Base-by-base conservation (phyloP, 2,888 invertebrate species). In the Volucella inflata region DNA sequence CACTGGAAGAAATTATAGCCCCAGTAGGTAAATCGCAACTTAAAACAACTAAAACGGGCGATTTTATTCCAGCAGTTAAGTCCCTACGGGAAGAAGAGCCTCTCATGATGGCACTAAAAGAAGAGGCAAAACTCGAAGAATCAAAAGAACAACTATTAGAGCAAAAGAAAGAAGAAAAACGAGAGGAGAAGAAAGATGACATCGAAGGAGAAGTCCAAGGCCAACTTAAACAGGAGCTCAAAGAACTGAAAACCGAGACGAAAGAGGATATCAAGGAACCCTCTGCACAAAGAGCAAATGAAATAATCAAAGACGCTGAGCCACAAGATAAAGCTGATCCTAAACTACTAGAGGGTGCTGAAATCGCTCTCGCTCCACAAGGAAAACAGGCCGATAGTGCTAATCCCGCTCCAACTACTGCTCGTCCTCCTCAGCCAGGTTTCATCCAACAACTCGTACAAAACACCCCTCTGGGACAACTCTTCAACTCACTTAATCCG, bases 401-500 rank as follows among this genome's bases (percentile, higher is more conserved):
- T 42, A 65, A 82, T 53, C 77, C 87, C 4, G 70, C 30, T 14
- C 55, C 87, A 36, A 82, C 87, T 40, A 87, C 82, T 51, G 82
- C 77, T 68, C 81, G 82, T 46, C 87, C 87, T 8, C 14, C 62
- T 4, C 85, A 85, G 68, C 80, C 76, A 11, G 87, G 87, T 16
- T 82, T 87, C 70, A 82, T 87, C 16, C 87, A 87, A 17, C 82
- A 82, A 14, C 21, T 87, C 2, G 87, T 87, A 2, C 87, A 87
- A 67, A 91, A 90, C 38, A 89, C 90, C 0, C 91, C 91, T 2
- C 88, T 91, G 38, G 91, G 91, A 1, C 90, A 90, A 46, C 89
- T 91, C 36, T 88, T 91, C 11, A 91, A 70, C 30, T 81, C 46
- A 3, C 81, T 85, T 57, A 85, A 72, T 42, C 68, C 53, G 11